Conservation (phyloP, 2,797 vertebrate species). For the Chaenodraco wilsoni region DNA sequence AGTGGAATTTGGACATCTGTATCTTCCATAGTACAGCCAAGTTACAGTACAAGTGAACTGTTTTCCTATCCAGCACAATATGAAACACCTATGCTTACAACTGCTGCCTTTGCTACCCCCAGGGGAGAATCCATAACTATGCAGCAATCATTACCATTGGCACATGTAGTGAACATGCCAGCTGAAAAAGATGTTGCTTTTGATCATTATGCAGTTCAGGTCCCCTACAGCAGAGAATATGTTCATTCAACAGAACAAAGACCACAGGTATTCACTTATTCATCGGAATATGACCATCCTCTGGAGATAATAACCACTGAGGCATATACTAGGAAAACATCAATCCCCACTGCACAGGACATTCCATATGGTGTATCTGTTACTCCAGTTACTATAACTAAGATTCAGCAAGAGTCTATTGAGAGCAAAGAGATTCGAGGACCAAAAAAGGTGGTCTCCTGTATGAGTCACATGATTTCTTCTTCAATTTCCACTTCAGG, state of each 20-base stretch:
- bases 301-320: slow-evolving; percentile 73
- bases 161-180: slow-evolving; percentile 65
- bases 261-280: slow-evolving; percentile 63
- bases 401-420: slow-evolving; percentile 82
- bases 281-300: slow-evolving; percentile 72
- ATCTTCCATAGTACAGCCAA: slow-evolving; percentile 64
- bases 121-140: slow-evolving; percentile 72
- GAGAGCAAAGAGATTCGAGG: slow-evolving; percentile 85
- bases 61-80: slow-evolving; percentile 61
- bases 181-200: slow-evolving; percentile 67
- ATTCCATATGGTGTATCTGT: slow-evolving; percentile 59
- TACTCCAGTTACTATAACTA: slow-evolving; percentile 82
- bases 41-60: slow-evolving; percentile 60
- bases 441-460: slow-evolving; percentile 84
- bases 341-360: slow-evolving; percentile 63
- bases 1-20: slow-evolving; percentile 68
- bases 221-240: slow-evolving; percentile 59
- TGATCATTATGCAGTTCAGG: slow-evolving; percentile 49
- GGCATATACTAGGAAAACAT: slow-evolving; percentile 63
- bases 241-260: slow-evolving; percentile 56
- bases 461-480: slow-evolving; percentile 86
- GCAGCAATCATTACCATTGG: slow-evolving; percentile 56
- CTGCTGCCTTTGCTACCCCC: slow-evolving; percentile 62
- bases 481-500: slow-evolving; percentile 85
- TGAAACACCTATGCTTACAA: slow-evolving; percentile 64